Evolutionary conservation across 2,888 invertebrate genomes (phyloP), one percentile per base, ranked within the genome.

Genomic region (Shargacucullia verbasci): DNA sequence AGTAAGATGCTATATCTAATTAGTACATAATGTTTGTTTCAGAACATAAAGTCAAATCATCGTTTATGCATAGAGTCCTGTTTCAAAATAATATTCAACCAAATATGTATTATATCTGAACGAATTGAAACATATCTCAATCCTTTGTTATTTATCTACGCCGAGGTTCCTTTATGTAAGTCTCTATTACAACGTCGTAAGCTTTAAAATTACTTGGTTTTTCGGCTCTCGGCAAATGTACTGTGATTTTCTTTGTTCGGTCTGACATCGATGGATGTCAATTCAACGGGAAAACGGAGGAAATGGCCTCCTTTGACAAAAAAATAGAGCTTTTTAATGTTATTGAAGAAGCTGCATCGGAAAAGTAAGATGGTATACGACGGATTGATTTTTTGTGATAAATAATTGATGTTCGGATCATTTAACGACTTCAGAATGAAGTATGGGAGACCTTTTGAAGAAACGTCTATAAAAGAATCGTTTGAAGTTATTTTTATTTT

Each of bases 181-280:
- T 45, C 46, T 45, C 53, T 72, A 62, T 70, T 65, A 38, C 59
- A 58, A 29, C 54, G 59, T 56, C 64, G 41, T 66, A 75, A 76
- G 76, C 76, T 73, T 82, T 75, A 76, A 78, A 80, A 79, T 74
- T 59, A 70, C 60, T 59, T 63, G 76, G 64, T 74, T 77, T 76
- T 70, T 73, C 72, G 66, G 57, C 65, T 75, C 59, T 66, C 54
- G 52, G 59, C 68, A 82, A 86, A 84, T 82, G 79, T 81, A 79
- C 82, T 79, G 78, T 80, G 80, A 81, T 81, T 82, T 72, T 78
- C 81, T 82, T 81, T 88, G 87, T 87, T 83, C 82, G 74, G 55
- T 49, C 59, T 77, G 85, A 86, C 81, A 78, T 84, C 84, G 82
- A 86, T 86, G 73, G 86, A 86, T 85, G 86, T 86, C 87, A 87